Evolutionary conservation across 2,888 invertebrate genomes (phyloP).

Genomic region (Suillia variegata): DNA sequence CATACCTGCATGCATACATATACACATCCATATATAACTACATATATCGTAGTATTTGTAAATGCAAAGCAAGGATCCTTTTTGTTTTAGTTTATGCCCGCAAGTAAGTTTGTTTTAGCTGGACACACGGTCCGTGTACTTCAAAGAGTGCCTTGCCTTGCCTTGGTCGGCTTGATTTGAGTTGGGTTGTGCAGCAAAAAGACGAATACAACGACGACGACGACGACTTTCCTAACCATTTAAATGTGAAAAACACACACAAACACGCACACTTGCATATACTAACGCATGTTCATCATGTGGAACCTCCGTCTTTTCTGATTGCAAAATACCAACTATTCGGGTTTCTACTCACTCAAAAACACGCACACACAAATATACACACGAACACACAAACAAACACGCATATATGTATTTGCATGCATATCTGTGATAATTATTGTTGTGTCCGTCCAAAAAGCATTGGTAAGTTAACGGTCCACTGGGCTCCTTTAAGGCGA

Average conservation of each 20-base stretch:
- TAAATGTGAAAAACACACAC: conserved; percentile 11
- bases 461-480: conserved; percentile 30
- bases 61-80: conserved; percentile 37
- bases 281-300: conserved; percentile 2
- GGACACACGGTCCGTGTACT: conserved; percentile 20
- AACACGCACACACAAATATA: conserved; percentile 16
- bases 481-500: conserved; percentile 32
- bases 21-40: no score
- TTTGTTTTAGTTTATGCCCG: conserved; percentile 35
- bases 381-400: conserved; percentile 14
- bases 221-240: conserved; percentile 23
- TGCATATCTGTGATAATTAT: conserved; percentile 30
- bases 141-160: background rate
- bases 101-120: conserved; percentile 37
- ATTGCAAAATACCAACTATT: conserved; percentile 14
- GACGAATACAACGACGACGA: conserved; percentile 14
- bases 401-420: conserved; percentile 22
- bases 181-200: conserved; percentile 28
- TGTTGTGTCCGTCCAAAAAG: conserved; percentile 28
- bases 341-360: conserved; percentile 15
- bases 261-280: background rate
- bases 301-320: conserved; percentile 16
- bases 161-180: conserved; percentile 30
- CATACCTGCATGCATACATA: conserved; percentile 29
- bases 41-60: conserved; percentile 24